Evolutionary conservation across 2,888 invertebrate genomes (phyloP).

Genomic region (Pseudococcus longispinus): DNA sequence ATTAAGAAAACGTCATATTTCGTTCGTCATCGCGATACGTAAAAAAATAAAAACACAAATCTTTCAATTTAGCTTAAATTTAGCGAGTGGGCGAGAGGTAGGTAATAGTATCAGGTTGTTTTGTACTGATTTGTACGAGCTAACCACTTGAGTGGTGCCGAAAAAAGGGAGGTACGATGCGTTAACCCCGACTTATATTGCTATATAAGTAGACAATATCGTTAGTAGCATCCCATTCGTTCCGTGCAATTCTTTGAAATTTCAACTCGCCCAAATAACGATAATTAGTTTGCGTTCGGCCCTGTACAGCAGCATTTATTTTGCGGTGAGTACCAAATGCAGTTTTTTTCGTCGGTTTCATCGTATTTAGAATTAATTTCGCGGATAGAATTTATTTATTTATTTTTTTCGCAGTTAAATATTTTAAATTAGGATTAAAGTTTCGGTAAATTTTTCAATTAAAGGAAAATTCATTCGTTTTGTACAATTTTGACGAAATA

Average conservation of each 20-base stretch:
- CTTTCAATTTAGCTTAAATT: neutral
- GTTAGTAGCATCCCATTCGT: slow-evolving; percentile 30
- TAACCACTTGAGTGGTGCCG: slow-evolving; percentile 10
- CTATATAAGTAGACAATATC: slow-evolving; percentile 44
- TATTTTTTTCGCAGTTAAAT: neutral
- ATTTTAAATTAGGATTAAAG: neutral
- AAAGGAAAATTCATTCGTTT: too few species aligned
- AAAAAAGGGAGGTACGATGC: slow-evolving; percentile 30
- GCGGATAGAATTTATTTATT: neutral
- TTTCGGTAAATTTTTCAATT: neutral
- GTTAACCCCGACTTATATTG: slow-evolving; percentile 27
- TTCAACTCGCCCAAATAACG: slow-evolving; percentile 21
- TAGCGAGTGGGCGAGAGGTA: neutral
- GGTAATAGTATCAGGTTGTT: neutral
- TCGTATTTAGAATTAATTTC: too few species aligned
- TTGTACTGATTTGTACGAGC: slow-evolving; percentile 6
- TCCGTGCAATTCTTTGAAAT: slow-evolving; percentile 41
- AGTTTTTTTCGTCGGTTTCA: neutral
- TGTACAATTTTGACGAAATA: too few species aligned
- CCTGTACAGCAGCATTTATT: neutral
- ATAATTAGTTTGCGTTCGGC: neutral
- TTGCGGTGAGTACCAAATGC: neutral
- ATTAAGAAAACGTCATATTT: neutral
- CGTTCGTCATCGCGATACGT: too few species aligned
- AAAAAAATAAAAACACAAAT: neutral